These are phyloP conservation scores for Gymnoscopelus braueri DNA, from an alignment of 2,797 vertebrate species.

Conservation along the genomic window DNA sequence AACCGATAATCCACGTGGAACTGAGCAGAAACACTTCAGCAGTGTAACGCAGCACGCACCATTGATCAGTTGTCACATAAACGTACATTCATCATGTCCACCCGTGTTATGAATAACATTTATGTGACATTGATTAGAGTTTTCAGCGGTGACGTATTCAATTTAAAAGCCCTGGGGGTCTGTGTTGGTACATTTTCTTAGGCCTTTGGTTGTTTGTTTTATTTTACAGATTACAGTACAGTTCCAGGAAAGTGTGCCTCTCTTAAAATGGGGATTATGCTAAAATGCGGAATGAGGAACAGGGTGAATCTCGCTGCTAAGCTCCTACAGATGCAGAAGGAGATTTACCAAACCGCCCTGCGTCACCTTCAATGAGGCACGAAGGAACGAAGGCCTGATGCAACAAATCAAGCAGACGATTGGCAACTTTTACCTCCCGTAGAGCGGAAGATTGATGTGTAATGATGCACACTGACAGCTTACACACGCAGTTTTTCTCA, in stretches of 20 bases:
- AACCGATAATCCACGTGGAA: conserved; percentile 56
- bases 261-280: conserved; percentile 20
- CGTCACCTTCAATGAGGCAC: conserved; percentile 61
- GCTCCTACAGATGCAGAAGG: conserved; percentile 37
- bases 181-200: no score
- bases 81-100: conserved; percentile 49
- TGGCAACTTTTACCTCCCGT: conserved; percentile 49
- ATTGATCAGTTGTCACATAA: conserved; percentile 56
- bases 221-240: conserved; percentile 42
- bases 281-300: conserved; percentile 14
- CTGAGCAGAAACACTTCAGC: conserved; percentile 38
- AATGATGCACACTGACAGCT: conserved; percentile 27
- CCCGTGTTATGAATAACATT: conserved; percentile 55
- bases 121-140: conserved; percentile 54
- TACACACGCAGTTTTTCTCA: conserved; percentile 5
- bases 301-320: conserved; percentile 30
- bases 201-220: conserved; percentile 12
- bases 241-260: conserved; percentile 38
- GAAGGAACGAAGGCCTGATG: conserved; percentile 40
- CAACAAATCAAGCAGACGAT: conserved; percentile 26
- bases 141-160: conserved; percentile 52
- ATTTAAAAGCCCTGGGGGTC: conserved; percentile 40
- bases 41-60: conserved; percentile 43
- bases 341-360: conserved; percentile 50
- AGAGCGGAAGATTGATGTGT: conserved; percentile 62